Conservation (phyloP, 2,888 invertebrate genomes). For the Nymphalis c-album region DNA sequence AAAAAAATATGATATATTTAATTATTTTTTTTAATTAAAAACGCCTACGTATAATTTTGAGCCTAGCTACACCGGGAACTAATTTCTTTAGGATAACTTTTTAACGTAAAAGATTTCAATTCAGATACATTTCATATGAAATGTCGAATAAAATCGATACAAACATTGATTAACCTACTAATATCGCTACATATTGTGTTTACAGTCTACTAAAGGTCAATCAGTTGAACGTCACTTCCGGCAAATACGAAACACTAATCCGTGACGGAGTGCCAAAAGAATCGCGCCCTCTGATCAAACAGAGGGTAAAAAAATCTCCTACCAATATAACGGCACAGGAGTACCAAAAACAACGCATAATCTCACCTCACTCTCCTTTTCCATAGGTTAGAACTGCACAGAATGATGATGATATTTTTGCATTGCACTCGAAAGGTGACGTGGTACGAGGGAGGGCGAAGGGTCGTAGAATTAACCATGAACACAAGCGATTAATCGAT, state of each 20-base stretch:
- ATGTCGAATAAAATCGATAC: constrained; percentile 11
- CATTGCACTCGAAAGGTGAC: neutral
- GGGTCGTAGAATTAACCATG: constrained; percentile 42
- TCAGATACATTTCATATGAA: too few relatives aligned
- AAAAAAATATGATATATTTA: too few relatives aligned
- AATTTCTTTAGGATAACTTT: too few relatives aligned
- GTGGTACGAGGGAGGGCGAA: constrained; percentile 40
- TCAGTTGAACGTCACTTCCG: constrained; percentile 44
- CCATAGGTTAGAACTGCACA: neutral
- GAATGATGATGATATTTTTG: neutral
- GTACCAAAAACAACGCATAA: neutral
- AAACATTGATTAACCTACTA: constrained; percentile 29
- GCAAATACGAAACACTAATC: constrained; percentile 46
- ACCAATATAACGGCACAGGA: constrained; percentile 18
- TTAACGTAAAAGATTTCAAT: too few relatives aligned
- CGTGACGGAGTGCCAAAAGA: constrained; percentile 44
- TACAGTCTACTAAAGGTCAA: constrained; percentile 42
- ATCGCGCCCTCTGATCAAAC: constrained; percentile 43
- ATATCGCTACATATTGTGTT: constrained; percentile 39
- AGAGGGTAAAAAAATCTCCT: constrained; percentile 40
- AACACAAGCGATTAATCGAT: constrained; percentile 54
- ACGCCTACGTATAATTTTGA: too few relatives aligned
- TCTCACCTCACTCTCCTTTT: constrained; percentile 14
- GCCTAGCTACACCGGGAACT: too few relatives aligned
- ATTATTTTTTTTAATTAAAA: too few relatives aligned